phyloP scores from a whole-genome alignment of 2,888 invertebrate species.

The Phalangium opilio region DNA sequence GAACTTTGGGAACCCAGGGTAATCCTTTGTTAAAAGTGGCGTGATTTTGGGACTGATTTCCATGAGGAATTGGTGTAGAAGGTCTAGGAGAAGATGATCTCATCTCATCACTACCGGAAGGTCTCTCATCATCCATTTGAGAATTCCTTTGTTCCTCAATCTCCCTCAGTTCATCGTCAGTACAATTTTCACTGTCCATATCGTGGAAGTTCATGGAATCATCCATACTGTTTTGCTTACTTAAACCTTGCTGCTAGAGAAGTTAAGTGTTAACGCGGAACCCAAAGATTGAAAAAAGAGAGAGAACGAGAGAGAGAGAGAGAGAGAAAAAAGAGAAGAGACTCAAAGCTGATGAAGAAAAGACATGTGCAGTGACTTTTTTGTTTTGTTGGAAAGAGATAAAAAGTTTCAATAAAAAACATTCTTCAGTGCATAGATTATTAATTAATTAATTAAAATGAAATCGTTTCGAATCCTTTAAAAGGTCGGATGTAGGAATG shows the following conservation, averaged over 20 bases:
- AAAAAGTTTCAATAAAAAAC: too few relatives aligned
- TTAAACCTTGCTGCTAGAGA: constrained; percentile 40
- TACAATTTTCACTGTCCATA: constrained; percentile 41
- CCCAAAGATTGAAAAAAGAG: too few relatives aligned
- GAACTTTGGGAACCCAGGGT: constrained; percentile 92
- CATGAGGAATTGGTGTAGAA: constrained; percentile 32
- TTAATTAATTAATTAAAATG: too few relatives aligned
- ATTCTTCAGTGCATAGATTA: too few relatives aligned
- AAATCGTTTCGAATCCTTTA: too few relatives aligned
- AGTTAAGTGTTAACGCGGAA: too few relatives aligned
- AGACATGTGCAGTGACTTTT: too few relatives aligned
- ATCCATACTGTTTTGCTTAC: constrained; percentile 82
- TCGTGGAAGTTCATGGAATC: constrained; percentile 57
- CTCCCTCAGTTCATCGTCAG: constrained; percentile 33
- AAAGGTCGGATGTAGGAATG: not conserved
- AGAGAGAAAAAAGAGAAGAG: too few relatives aligned
- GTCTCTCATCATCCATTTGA: constrained; percentile 11
- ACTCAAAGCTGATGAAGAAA: too few relatives aligned
- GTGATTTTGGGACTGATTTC: constrained; percentile 7
- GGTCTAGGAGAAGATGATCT: constrained; percentile 40
- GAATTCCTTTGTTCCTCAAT: constrained; percentile 29
- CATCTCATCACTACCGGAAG: constrained; percentile 17
- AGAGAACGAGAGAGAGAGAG: too few relatives aligned
- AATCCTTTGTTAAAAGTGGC: constrained; percentile 41
- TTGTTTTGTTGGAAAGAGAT: too few relatives aligned